Evolutionary conservation across 2,888 invertebrate genomes (phyloP).

Genomic region (Lapara coniferarum): DNA sequence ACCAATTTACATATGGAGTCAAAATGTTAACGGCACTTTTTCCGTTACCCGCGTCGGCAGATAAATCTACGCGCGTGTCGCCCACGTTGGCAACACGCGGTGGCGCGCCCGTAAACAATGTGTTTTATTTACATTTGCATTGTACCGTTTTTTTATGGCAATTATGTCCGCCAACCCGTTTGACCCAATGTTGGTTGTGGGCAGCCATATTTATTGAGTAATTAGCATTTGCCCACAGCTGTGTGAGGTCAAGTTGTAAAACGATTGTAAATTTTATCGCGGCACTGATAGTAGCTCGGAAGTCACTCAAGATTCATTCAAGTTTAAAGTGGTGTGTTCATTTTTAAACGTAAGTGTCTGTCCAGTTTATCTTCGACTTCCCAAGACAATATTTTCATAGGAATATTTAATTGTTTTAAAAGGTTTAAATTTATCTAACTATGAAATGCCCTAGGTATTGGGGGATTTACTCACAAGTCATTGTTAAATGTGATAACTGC

Average conservation of each 20-base stretch:
- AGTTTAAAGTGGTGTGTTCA: too few relatives aligned
- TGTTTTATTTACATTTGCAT: constrained; percentile 7
- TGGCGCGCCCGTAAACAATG: constrained; percentile 12
- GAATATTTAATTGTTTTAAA: too few relatives aligned
- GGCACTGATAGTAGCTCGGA: too few relatives aligned
- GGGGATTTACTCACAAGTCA: too few relatives aligned
- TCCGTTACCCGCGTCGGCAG: constrained; percentile 27
- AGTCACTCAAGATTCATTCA: too few relatives aligned
- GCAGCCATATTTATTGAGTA: neutral
- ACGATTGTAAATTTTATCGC: too few relatives aligned
- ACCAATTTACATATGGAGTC: constrained; percentile 19
- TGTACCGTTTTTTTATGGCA: constrained; percentile 15
- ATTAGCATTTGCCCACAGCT: neutral
- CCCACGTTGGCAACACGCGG: constrained; percentile 24
- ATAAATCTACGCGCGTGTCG: constrained; percentile 24
- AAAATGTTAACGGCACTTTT: constrained; percentile 25
- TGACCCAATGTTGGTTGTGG: constrained; percentile 5
- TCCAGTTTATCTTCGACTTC: too few relatives aligned
- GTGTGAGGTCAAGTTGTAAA: neutral
- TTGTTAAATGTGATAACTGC: neutral
- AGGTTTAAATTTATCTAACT: too few relatives aligned
- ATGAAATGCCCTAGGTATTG: too few relatives aligned
- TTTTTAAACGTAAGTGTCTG: too few relatives aligned
- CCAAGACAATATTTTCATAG: too few relatives aligned
- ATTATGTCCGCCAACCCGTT: constrained; percentile 16